A percentile compares a stretch with the other conserved stretches of the same genome.
phyloP scores from a whole-genome alignment of 2,113 vertebrate species.

The Hassar affinis region DNA sequence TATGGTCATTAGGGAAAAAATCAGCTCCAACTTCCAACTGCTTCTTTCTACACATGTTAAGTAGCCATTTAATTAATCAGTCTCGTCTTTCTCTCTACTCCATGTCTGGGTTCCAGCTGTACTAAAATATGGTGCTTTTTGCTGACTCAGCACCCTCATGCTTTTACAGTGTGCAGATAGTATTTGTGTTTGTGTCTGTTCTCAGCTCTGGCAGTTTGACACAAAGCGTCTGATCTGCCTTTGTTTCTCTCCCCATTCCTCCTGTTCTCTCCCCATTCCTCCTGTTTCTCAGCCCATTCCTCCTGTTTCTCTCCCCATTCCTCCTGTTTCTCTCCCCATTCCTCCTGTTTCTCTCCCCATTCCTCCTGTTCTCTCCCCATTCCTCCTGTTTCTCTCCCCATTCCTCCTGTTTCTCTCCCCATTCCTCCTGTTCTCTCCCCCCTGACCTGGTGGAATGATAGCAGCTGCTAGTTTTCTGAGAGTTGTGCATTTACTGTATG shows the following conservation, averaged over 20 bases:
- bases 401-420: too few relatives aligned
- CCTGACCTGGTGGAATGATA: background rate
- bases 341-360: too few relatives aligned
- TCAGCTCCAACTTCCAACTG: background rate
- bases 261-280: too few relatives aligned
- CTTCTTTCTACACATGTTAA: background rate
- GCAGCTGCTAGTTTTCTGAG: background rate
- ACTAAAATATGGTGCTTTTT: background rate
- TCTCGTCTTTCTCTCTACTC: background rate
- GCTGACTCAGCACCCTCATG: background rate
- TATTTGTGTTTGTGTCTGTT: too few relatives aligned
- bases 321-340: too few relatives aligned
- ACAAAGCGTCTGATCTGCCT: background rate
- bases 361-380: too few relatives aligned
- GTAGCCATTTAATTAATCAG: background rate
- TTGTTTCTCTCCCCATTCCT: background rate
- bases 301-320: too few relatives aligned
- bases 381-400: too few relatives aligned
- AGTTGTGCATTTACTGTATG: too few relatives aligned
- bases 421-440: too few relatives aligned
- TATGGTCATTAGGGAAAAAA: background rate
- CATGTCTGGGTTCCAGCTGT: background rate
- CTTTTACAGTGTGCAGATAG: background rate
- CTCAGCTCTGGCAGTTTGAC: background rate
- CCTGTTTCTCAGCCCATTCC: too few relatives aligned